Conservation (phyloP, 1,140 invertebrate genomes). For the Meteorus sp. region DNA sequence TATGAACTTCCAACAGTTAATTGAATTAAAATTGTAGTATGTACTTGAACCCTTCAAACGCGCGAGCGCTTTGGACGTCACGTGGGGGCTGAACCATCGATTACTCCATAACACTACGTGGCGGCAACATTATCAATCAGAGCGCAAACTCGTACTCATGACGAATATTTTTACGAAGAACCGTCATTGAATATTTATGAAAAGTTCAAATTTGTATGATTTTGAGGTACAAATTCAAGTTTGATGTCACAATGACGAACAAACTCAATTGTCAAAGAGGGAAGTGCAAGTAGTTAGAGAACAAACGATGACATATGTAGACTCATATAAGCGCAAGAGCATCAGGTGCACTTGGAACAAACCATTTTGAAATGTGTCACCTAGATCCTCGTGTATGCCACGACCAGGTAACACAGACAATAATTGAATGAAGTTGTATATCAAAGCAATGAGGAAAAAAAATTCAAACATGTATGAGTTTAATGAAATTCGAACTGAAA, state of each 20-base stretch:
- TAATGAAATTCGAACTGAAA: too few species aligned
- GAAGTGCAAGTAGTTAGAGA: too few species aligned
- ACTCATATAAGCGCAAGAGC: background rate
- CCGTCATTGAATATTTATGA: background rate
- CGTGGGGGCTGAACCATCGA: too few species aligned
- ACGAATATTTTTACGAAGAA: too few species aligned
- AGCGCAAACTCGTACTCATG: too few species aligned
- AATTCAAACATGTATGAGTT: background rate
- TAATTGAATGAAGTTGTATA: too few species aligned
- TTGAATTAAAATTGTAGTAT: too few species aligned
- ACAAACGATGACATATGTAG: background rate
- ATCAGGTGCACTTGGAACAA: constrained; percentile 8
- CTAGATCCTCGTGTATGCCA: background rate
- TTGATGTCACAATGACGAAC: background rate
- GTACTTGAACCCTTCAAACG: too few species aligned
- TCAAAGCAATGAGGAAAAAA: too few species aligned
- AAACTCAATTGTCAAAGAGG: constrained; percentile 3
- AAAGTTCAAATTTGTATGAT: background rate
- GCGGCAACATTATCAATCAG: background rate
- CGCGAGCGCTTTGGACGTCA: too few species aligned
- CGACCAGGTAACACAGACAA: too few species aligned
- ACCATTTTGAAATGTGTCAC: constrained; percentile 1
- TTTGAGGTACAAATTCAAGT: constrained; percentile 2
- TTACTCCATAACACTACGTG: background rate
- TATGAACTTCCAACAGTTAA: too few species aligned